These are phyloP conservation scores for Drosophila sechellia DNA, from an alignment of 1,140 invertebrate species.

Conservation along the genomic window DNA sequence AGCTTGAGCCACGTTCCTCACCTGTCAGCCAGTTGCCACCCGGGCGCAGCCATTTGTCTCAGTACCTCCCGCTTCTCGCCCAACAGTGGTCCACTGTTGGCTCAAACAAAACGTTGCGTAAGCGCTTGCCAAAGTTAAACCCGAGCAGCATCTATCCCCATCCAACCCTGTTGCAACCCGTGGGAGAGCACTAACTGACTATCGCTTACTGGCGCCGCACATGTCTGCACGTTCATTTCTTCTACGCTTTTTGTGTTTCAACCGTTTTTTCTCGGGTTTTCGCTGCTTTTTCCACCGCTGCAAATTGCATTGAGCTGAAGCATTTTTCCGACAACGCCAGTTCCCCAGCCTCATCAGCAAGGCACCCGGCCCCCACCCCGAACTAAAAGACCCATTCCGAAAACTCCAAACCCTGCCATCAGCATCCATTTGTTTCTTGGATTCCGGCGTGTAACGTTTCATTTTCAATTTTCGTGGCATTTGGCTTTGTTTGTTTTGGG, in stretches of 20 bases:
- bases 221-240: constrained; percentile 69
- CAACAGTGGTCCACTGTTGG: constrained; percentile 12
- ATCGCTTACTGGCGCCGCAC: constrained; percentile 68
- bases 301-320: constrained; percentile 58
- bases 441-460: constrained; percentile 72
- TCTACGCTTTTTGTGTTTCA: constrained; percentile 13
- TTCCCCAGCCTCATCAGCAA: constrained; percentile 39
- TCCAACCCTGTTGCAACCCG: constrained; percentile 8
- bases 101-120: constrained; percentile 76
- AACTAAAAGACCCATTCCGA: constrained; percentile 1
- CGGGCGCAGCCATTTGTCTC: constrained; percentile 49
- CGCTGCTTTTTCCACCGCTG: constrained; percentile 15
- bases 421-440: constrained; percentile 68
- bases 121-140: constrained; percentile 74
- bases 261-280: constrained; percentile 4
- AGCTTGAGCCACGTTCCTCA: constrained; percentile 41
- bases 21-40: constrained; percentile 65
- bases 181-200: constrained; percentile 57
- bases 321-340: constrained; percentile 19
- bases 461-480: constrained; percentile 77
- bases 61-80: background rate
- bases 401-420: constrained; percentile 22
- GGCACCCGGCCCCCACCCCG: background rate
- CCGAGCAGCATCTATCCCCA: constrained; percentile 7
- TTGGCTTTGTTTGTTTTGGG: constrained; percentile 44